phyloP scores from a whole-genome alignment of 2,113 vertebrate genomes.

The Rousettus leschenaultii region DNA sequence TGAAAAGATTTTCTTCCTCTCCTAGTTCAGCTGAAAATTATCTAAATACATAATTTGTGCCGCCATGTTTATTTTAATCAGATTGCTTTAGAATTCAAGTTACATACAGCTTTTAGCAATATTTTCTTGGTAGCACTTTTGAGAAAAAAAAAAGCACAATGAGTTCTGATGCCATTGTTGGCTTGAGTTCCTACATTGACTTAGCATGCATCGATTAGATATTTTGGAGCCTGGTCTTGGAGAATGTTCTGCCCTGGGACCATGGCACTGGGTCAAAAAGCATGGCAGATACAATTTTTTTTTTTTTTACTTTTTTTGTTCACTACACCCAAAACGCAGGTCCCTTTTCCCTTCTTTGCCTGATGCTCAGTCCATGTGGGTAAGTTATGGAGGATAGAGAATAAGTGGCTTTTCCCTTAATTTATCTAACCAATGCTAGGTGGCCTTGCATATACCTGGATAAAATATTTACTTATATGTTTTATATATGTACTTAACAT shows the following conservation, averaged over 20 bases:
- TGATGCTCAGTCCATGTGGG: background rate
- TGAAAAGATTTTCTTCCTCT: slow-evolving; percentile 40
- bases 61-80: slow-evolving; percentile 44
- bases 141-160: background rate
- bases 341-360: background rate
- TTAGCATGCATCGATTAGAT: background rate
- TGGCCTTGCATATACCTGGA: background rate
- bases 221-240: background rate
- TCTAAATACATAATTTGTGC: slow-evolving; percentile 53
- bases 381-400: background rate
- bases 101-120: background rate
- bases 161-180: background rate
- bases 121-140: background rate
- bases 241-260: background rate
- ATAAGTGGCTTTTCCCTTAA: background rate
- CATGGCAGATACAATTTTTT: background rate
- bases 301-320: background rate
- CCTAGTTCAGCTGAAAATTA: slow-evolving; percentile 37
- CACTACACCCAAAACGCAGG: background rate
- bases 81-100: slow-evolving; percentile 10
- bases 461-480: background rate
- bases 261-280: background rate
- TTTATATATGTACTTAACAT: background rate
- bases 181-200: background rate
- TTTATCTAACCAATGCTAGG: background rate